These are phyloP conservation scores for Mesopsocus fuscifrons DNA, from an alignment of 2,888 invertebrate species.

Conservation along the genomic window DNA sequence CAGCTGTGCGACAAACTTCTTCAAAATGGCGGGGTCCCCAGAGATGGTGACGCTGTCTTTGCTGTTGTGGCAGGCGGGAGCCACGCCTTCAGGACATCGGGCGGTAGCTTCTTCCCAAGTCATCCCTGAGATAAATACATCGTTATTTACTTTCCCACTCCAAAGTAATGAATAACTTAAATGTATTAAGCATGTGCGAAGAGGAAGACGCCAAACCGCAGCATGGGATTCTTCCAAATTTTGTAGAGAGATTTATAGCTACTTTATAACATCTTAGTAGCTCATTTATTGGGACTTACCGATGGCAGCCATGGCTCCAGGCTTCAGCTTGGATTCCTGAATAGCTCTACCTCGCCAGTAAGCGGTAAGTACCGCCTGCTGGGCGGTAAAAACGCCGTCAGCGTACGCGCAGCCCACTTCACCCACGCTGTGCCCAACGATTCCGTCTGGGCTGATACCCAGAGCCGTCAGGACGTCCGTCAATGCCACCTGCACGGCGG, in stretches of 20 bases:
- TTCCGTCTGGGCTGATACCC: slow-evolving; percentile 77
- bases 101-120: slow-evolving; percentile 64
- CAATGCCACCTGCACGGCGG: slow-evolving; percentile 90
- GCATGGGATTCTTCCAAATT: no score
- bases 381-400: slow-evolving; percentile 73
- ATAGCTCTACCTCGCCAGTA: slow-evolving; percentile 84
- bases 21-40: slow-evolving; percentile 54
- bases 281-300: no score
- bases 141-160: slow-evolving; percentile 7
- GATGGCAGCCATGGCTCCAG: slow-evolving; percentile 83
- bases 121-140: slow-evolving; percentile 26
- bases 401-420: slow-evolving; percentile 47
- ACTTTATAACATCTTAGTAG: no score
- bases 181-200: no score
- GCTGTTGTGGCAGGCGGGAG: slow-evolving; percentile 89
- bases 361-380: slow-evolving; percentile 84
- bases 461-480: slow-evolving; percentile 63
- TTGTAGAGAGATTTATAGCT: no score
- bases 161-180: no score
- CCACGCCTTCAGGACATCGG: slow-evolving; percentile 57
- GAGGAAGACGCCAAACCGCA: no score
- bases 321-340: slow-evolving; percentile 47
- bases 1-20: slow-evolving; percentile 47
- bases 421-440: slow-evolving; percentile 85
- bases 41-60: slow-evolving; percentile 87